phyloP scores from a whole-genome alignment of 2,113 vertebrate genomes.

The Hyperoodon ampullatus region DNA sequence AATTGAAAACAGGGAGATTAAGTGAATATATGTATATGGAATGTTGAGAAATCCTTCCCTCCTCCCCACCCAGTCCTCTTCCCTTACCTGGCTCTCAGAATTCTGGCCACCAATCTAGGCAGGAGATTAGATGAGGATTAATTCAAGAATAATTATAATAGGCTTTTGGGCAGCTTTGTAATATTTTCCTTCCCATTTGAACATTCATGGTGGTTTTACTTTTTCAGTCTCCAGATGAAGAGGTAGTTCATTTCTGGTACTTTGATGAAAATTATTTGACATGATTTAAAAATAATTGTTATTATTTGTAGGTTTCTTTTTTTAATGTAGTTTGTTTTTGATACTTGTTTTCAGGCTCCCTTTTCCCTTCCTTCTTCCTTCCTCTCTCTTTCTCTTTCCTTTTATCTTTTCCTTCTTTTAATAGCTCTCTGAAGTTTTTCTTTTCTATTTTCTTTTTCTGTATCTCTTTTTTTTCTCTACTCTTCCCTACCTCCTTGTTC shows the following conservation, averaged over 20 bases:
- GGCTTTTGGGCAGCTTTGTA: neutral
- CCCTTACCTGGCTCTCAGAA: neutral
- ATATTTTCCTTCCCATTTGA: neutral
- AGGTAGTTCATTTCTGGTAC: constrained; percentile 1
- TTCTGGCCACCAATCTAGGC: neutral
- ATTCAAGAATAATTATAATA: neutral
- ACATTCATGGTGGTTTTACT: neutral
- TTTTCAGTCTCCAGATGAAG: neutral
- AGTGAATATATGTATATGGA: neutral
- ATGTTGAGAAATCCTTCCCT: neutral
- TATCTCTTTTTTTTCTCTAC: neutral
- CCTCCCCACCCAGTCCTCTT: neutral
- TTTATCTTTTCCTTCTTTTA: neutral
- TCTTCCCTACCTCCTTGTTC: neutral
- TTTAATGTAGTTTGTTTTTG: neutral
- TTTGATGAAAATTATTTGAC: neutral
- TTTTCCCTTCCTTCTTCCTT: no score
- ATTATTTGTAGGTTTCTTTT: neutral
- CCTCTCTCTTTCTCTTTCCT: no score
- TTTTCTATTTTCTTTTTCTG: neutral
- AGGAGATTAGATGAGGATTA: neutral
- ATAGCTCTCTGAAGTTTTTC: constrained; percentile 9
- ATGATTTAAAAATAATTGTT: constrained; percentile 42
- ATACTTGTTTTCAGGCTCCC: no score
- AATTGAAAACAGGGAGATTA: neutral